phyloP scores from a whole-genome alignment of 2,888 invertebrate species.

The Sepioteuthis lessoniana region DNA sequence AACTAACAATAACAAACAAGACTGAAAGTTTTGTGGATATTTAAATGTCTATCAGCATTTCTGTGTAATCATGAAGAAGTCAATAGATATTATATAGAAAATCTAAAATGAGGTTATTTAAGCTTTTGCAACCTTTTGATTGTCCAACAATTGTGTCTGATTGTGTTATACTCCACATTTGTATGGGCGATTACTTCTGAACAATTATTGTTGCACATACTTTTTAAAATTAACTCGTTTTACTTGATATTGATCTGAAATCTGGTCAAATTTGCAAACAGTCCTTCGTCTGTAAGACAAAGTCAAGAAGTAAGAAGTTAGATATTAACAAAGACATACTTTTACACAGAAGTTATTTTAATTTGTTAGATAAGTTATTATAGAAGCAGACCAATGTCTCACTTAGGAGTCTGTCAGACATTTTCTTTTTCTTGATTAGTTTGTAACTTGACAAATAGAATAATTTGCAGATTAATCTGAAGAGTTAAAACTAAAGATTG shows the following conservation, averaged over 20 bases:
- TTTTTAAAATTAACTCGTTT: not conserved
- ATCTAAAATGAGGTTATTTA: not conserved
- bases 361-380: not conserved
- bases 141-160: slow-evolving; percentile 4
- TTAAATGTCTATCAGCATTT: not conserved
- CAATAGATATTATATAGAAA: not conserved
- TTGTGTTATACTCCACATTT: not conserved
- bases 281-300: not conserved
- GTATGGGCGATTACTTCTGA: not conserved
- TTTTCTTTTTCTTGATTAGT: not conserved
- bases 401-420: not conserved
- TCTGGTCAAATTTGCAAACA: not conserved
- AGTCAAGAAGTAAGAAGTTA: not conserved
- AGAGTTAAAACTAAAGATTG: not conserved
- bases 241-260: not conserved
- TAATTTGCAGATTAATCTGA: not conserved
- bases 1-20: not conserved
- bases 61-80: not conserved
- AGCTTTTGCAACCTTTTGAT: not conserved
- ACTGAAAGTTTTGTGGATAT: not conserved
- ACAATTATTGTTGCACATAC: not conserved
- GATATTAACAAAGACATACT: not conserved
- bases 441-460: not conserved
- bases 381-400: not conserved
- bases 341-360: not conserved